Percentiles rank a stretch among this genome's conserved stretches.
Evolutionary conservation across 2,888 invertebrate species (phyloP).

Genomic region (Macrosoma leucophasiata): DNA sequence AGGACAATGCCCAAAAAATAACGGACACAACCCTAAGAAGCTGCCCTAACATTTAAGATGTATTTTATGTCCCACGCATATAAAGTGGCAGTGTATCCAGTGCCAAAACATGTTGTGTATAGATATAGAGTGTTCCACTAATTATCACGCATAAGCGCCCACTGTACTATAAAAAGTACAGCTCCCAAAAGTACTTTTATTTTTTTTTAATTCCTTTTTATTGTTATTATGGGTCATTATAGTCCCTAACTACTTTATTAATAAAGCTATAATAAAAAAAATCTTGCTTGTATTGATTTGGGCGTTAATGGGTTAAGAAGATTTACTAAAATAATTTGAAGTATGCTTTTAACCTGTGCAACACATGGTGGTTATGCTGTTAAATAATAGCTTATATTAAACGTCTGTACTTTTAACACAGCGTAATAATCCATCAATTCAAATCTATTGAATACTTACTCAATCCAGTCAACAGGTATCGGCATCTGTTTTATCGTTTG

Average conservation of each 20-base stretch:
- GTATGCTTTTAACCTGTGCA: too few species aligned
- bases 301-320: constrained; percentile 21
- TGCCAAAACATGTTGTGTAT: constrained; percentile 25
- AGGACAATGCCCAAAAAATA: constrained; percentile 12
- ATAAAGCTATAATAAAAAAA: constrained; percentile 5
- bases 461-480: too few species aligned
- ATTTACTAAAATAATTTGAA: too few species aligned
- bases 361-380: too few species aligned
- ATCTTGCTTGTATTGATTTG: constrained; percentile 12
- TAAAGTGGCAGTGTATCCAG: constrained; percentile 22
- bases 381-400: too few species aligned
- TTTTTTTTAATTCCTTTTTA: background rate
- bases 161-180: constrained; percentile 2
- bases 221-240: background rate
- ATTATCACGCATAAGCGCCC: constrained; percentile 1
- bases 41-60: constrained; percentile 22
- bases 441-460: too few species aligned
- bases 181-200: background rate
- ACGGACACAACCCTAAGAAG: constrained; percentile 22
- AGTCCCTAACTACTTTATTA: constrained; percentile 12
- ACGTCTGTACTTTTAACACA: too few species aligned
- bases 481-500: too few species aligned
- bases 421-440: too few species aligned
- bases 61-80: constrained; percentile 18
- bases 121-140: constrained; percentile 24